Percentiles rank a stretch among this genome's conserved stretches.
phyloP scores from a whole-genome alignment of 2,113 vertebrate species.

The Sylvilagus bachmani region DNA sequence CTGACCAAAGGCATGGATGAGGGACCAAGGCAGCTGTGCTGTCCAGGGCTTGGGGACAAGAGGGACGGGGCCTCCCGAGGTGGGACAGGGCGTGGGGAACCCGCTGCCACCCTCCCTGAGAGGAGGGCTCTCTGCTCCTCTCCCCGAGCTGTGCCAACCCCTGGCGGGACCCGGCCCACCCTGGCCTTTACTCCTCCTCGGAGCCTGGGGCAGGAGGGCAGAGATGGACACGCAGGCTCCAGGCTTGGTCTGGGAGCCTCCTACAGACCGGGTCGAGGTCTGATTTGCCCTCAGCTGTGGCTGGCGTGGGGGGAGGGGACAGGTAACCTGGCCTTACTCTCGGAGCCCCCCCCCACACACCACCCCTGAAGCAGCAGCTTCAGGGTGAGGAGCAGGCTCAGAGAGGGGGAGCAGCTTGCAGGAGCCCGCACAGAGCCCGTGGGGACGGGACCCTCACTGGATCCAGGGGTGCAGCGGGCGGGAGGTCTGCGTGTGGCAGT shows the following conservation, averaged over 20 bases:
- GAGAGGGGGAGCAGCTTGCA: neutral
- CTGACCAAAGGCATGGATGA: too few relatives aligned
- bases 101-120: neutral
- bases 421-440: neutral
- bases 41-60: neutral
- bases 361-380: neutral
- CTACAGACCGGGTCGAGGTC: too few relatives aligned
- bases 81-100: neutral
- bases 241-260: neutral
- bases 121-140: neutral
- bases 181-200: neutral
- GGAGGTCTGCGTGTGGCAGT: neutral
- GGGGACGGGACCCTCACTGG: neutral
- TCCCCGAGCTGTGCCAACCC: neutral
- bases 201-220: neutral
- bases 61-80: too few relatives aligned
- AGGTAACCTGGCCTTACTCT: neutral
- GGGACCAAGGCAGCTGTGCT: neutral
- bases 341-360: too few relatives aligned
- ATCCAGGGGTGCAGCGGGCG: neutral
- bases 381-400: neutral
- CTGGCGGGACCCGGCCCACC: too few relatives aligned
- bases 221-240: neutral
- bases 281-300: accelerated
- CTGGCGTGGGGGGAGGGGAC: neutral